phyloP scores from a whole-genome alignment of 1,140 invertebrate genomes.

The Aricia agestis region DNA sequence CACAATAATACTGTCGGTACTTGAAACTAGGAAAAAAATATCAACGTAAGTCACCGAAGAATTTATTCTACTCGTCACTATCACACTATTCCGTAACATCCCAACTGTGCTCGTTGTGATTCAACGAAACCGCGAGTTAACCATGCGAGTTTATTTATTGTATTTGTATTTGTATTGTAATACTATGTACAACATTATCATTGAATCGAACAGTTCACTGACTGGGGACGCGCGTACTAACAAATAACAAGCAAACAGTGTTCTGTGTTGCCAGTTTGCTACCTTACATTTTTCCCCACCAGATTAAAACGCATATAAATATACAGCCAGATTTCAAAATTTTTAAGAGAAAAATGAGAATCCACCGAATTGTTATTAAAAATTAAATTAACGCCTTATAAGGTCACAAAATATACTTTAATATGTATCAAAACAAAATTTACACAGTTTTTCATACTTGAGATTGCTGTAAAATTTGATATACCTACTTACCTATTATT shows the following conservation, averaged over 20 bases:
- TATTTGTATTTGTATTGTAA: constrained; percentile 40
- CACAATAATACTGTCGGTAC: constrained; percentile 57
- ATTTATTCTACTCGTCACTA: constrained; percentile 67
- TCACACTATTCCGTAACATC: constrained; percentile 61
- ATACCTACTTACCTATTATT: too few relatives aligned
- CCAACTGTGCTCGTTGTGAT: constrained; percentile 28
- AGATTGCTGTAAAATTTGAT: too few relatives aligned
- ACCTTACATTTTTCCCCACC: too few relatives aligned
- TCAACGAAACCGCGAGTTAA: constrained; percentile 24
- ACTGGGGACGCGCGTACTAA: constrained; percentile 57
- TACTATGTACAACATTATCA: constrained; percentile 42
- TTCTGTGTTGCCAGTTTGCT: too few relatives aligned
- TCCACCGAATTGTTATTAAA: too few relatives aligned
- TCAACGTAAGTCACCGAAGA: constrained; percentile 57
- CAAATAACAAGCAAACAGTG: constrained; percentile 40
- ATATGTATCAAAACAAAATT: too few relatives aligned
- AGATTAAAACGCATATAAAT: too few relatives aligned
- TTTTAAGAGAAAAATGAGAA: too few relatives aligned
- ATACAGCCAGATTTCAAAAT: too few relatives aligned
- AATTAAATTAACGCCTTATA: too few relatives aligned
- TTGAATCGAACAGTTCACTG: constrained; percentile 56
- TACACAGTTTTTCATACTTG: too few relatives aligned
- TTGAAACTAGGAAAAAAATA: constrained; percentile 65
- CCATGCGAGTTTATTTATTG: constrained; percentile 36
- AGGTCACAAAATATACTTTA: too few relatives aligned